Evolutionary conservation across 1,140 invertebrate species (phyloP), one percentile per base, ranked within the genome.

Genomic region (Scaptomyza pallida): DNA sequence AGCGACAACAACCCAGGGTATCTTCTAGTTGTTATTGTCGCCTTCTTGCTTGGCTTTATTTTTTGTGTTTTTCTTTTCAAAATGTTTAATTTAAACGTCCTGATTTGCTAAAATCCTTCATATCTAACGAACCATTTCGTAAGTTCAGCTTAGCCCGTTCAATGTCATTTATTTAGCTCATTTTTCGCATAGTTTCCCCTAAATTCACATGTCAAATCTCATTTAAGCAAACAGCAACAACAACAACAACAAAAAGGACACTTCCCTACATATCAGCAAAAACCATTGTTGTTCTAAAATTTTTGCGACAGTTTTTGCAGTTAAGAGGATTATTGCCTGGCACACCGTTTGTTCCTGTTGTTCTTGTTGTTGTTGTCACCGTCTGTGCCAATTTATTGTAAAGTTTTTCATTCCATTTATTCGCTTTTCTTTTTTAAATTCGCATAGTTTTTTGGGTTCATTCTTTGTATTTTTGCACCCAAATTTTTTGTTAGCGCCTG

Each of bases 251-350:
- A 54, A 35, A 44, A 44, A 50, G 44, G 5, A 37, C 8, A 54
- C 30, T 43, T 70, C 43, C 43, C 59, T 47, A 47, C 19, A 48
- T 48, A 55, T 30, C 48, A 17, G 37, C 12, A 26, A 26, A 19
- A 26, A 19, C 40, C 64, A 71, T 85, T 88, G 82, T 85, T 68
- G 51, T 59, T n/a, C n/a, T n/a, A n/a, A n/a, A n/a, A 74, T 21
- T 81, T 85, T 78, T 81, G 81, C 81, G 82, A 86, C 81, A 85
- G 77, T 86, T 83, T 72, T 78, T 55, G 80, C 81, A 85, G 81
- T 78, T 90, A 90, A 90, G 89, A 90, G 89, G 89, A 90, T 90
- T 90, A 90, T 72, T 85, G 65, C 60, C 64, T 52, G 54, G 30
- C 37, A 62, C 21, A 9, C 19, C 44, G 52, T 47, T 40, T 45